Conservation (phyloP, 2,797 vertebrate genomes). For the Gallinago nigripennis region DNA sequence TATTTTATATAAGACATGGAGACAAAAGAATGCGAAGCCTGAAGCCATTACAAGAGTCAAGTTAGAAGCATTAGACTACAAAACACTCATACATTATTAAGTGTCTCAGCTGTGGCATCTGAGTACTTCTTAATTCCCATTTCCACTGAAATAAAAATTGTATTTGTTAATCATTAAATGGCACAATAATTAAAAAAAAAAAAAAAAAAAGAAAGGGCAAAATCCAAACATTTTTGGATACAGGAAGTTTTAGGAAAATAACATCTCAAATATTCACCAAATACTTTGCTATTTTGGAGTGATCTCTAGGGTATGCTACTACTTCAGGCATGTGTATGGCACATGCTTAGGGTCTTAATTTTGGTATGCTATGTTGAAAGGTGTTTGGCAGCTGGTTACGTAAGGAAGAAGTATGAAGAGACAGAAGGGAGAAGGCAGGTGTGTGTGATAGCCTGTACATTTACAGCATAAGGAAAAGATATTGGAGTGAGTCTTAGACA, state of each 20-base stretch:
- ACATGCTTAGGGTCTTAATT: neutral
- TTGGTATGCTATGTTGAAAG: neutral
- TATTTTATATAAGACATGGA: constrained; percentile 16
- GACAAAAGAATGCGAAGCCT: constrained; percentile 21
- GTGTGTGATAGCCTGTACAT: rapidly evolving
- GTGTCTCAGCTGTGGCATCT: neutral
- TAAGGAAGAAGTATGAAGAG: neutral
- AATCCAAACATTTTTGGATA: neutral
- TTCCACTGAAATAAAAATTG: neutral
- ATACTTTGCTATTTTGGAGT: neutral
- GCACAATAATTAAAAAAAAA: neutral
- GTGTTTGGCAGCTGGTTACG: neutral
- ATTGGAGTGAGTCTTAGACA: neutral
- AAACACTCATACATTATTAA: constrained; percentile 63
- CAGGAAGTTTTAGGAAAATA: neutral
- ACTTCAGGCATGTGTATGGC: neutral
- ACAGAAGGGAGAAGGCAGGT: neutral
- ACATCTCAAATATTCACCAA: neutral
- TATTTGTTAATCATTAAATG: constrained; percentile 26
- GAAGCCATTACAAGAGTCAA: constrained; percentile 48
- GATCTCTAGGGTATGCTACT: neutral
- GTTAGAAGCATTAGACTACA: constrained; percentile 43
- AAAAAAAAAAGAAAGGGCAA: neutral
- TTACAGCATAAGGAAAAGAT: neutral
- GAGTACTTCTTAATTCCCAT: neutral